Conservation (phyloP, 1,140 invertebrate genomes). For the Drosophila kikkawai region DNA sequence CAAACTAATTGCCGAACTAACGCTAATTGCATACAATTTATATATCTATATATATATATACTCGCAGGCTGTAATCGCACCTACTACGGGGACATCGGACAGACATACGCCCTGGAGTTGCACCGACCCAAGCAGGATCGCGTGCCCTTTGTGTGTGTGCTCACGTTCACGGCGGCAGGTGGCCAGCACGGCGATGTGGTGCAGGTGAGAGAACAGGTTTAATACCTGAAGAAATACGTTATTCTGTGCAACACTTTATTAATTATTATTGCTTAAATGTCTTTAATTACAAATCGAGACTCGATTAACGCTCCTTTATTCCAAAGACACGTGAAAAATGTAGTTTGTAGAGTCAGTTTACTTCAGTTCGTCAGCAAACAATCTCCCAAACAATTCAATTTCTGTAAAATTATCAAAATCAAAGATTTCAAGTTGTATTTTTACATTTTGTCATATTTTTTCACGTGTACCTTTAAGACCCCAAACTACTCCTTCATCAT, state of each 20-base stretch:
- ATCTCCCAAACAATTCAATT: not conserved
- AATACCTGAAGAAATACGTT: not conserved
- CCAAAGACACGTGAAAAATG: not conserved
- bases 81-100: slow-evolving; percentile 93
- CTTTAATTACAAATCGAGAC: not conserved
- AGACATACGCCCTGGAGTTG: slow-evolving; percentile 92
- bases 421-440: not conserved
- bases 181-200: slow-evolving; percentile 93
- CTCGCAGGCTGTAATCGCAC: slow-evolving; percentile 93
- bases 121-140: slow-evolving; percentile 92
- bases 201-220: slow-evolving; percentile 87
- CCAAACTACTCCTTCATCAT: not conserved
- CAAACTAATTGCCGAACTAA: slow-evolving; percentile 65
- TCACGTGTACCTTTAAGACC: slow-evolving; percentile 1
- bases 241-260: not conserved
- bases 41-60: slow-evolving; percentile 19
- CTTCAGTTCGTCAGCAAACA: not conserved
- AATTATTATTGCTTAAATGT: not conserved
- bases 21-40: slow-evolving; percentile 70
- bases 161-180: slow-evolving; percentile 94
- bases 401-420: not conserved
- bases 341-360: not conserved
- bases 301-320: not conserved
- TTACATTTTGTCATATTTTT: not conserved
- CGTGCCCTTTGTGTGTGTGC: slow-evolving; percentile 93